These are phyloP conservation scores for Pachycephus smyrnensis DNA, from an alignment of 2,888 invertebrate species.

Conservation along the genomic window DNA sequence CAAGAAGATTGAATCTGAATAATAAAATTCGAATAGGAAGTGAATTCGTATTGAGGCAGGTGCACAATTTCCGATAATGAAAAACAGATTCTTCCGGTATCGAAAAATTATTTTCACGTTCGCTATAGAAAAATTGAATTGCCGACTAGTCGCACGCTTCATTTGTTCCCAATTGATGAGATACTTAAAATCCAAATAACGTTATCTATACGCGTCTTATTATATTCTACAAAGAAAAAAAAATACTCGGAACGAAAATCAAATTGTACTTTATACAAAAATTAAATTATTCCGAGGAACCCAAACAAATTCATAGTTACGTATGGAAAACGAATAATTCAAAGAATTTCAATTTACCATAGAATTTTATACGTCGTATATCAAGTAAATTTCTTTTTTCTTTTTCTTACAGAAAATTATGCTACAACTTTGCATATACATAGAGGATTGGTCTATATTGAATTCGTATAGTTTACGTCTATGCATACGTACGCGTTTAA, in stretches of 20 bases:
- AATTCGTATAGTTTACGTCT: neutral
- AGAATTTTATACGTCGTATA: neutral
- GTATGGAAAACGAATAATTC: neutral
- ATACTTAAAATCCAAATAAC: neutral
- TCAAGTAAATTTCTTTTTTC: neutral
- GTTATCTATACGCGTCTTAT: neutral
- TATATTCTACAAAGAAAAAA: neutral
- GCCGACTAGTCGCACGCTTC: neutral
- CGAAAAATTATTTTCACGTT: neutral
- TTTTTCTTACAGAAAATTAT: neutral
- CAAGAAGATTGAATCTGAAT: neutral
- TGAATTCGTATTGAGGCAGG: neutral
- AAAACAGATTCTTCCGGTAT: neutral
- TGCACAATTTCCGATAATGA: neutral
- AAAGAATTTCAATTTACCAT: neutral
- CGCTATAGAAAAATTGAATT: neutral
- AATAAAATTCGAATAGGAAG: neutral
- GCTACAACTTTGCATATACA: neutral
- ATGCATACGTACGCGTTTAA: neutral
- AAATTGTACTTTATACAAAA: neutral
- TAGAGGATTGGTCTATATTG: neutral
- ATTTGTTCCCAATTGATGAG: neutral
- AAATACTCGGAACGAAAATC: neutral
- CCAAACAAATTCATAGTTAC: neutral
- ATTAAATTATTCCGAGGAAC: neutral